Evolutionary conservation across 2,888 invertebrate genomes (phyloP).

Genomic region (Noctua janthina): DNA sequence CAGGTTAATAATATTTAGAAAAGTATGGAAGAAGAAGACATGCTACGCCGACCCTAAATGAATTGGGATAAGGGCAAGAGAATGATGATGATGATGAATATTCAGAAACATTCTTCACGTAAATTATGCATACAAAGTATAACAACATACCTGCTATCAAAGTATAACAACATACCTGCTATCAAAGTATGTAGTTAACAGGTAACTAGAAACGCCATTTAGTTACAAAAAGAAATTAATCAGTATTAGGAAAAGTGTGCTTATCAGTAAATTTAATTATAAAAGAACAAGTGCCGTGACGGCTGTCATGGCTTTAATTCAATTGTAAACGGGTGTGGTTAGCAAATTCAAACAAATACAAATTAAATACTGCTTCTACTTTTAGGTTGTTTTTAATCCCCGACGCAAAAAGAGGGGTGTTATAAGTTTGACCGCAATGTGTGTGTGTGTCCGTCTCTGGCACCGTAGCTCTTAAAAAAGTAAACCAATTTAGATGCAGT

Average conservation of each 20-base stretch:
- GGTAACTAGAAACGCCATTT: not conserved
- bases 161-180: not conserved
- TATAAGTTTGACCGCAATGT: too few species aligned
- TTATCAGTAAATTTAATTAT: constrained; percentile 17
- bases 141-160: not conserved
- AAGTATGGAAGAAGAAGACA: too few species aligned
- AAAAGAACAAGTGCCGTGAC: constrained; percentile 26
- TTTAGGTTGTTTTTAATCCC: not conserved
- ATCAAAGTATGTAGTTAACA: not conserved
- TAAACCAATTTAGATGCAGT: too few species aligned
- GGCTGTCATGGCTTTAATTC: constrained; percentile 13
- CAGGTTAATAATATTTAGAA: not conserved
- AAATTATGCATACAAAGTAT: not conserved
- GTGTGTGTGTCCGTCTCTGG: too few species aligned
- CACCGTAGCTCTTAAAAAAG: too few species aligned
- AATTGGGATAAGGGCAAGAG: too few species aligned
- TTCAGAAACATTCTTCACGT: not conserved
- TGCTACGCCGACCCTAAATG: too few species aligned
- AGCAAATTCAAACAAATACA: constrained; percentile 12
- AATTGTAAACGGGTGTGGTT: constrained; percentile 17
- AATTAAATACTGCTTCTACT: constrained; percentile 5
- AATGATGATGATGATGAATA: not conserved
- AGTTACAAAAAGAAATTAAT: not conserved
- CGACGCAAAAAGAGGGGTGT: too few species aligned
- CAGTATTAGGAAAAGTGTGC: constrained; percentile 10